These are phyloP conservation scores for Alcis repandata DNA, from an alignment of 2,888 invertebrate species.

Conservation along the genomic window DNA sequence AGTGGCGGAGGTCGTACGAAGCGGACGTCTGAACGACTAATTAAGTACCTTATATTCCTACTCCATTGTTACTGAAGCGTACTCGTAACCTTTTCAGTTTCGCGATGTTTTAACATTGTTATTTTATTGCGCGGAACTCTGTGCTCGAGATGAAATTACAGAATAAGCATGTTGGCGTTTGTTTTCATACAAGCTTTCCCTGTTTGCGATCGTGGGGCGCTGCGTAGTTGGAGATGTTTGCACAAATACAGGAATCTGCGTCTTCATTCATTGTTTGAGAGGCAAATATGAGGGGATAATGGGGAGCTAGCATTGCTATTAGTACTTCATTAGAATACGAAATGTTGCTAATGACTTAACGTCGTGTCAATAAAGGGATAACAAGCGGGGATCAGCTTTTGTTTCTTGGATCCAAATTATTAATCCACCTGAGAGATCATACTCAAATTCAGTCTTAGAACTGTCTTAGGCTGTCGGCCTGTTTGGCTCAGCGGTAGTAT, in stretches of 20 bases:
- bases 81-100: conserved; percentile 70
- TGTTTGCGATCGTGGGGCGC: conserved; percentile 67
- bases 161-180: conserved; percentile 79
- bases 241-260: conserved; percentile 51
- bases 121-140: conserved; percentile 73
- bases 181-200: conserved; percentile 69
- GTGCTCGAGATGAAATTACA: conserved; percentile 67
- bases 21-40: conserved; percentile 81
- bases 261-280: conserved; percentile 46
- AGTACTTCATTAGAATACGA: conserved; percentile 33
- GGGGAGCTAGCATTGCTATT: conserved; percentile 32
- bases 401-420: not conserved
- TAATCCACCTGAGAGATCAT: not conserved
- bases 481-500: too few species aligned
- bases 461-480: too few species aligned
- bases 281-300: conserved; percentile 43
- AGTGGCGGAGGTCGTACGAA: conserved; percentile 72
- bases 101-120: conserved; percentile 80
- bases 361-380: conserved; percentile 14
- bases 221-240: conserved; percentile 62
- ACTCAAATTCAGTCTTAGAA: too few species aligned
- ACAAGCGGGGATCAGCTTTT: conserved; percentile 1
- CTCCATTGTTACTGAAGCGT: conserved; percentile 73
- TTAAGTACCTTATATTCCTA: conserved; percentile 71
- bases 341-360: conserved; percentile 30